Conservation (phyloP, 2,888 invertebrate species). For the Drosophila austrosaltans region DNA sequence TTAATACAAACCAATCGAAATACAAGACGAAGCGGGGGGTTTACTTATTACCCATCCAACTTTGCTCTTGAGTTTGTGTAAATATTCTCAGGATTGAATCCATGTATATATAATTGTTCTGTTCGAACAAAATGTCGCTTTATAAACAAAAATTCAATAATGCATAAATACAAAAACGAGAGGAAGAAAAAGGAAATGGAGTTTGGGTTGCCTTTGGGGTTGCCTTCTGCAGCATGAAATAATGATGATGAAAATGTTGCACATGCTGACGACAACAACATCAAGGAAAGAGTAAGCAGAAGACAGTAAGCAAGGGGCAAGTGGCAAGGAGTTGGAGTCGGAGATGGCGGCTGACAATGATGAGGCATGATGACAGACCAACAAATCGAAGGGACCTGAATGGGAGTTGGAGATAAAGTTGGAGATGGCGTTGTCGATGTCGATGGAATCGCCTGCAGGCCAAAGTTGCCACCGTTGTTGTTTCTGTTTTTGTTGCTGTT, state of each 20-base stretch:
- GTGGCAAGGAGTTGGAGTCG: not conserved
- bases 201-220: constrained; percentile 49
- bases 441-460: constrained; percentile 62
- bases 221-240: constrained; percentile 71
- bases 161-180: constrained; percentile 56
- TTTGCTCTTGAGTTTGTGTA: constrained; percentile 35
- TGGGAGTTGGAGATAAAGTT: constrained; percentile 48
- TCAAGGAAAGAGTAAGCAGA: not conserved
- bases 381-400: constrained; percentile 73
- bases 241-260: constrained; percentile 80
- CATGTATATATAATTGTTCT: constrained; percentile 58
- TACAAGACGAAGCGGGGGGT: constrained; percentile 55
- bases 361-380: constrained; percentile 80
- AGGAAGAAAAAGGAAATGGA: constrained; percentile 17
- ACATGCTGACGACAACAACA: constrained; percentile 53
- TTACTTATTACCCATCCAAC: constrained; percentile 37
- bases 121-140: constrained; percentile 52
- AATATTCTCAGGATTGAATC: constrained; percentile 51
- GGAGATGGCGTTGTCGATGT: constrained; percentile 6
- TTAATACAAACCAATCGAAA: constrained; percentile 31
- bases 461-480: constrained; percentile 68
- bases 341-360: constrained; percentile 70
- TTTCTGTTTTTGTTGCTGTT: constrained; percentile 32
- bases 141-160: constrained; percentile 80
- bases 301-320: constrained; percentile 12